phyloP scores from a whole-genome alignment of 2,797 vertebrate genomes.

The Peromyscus eremicus region DNA sequence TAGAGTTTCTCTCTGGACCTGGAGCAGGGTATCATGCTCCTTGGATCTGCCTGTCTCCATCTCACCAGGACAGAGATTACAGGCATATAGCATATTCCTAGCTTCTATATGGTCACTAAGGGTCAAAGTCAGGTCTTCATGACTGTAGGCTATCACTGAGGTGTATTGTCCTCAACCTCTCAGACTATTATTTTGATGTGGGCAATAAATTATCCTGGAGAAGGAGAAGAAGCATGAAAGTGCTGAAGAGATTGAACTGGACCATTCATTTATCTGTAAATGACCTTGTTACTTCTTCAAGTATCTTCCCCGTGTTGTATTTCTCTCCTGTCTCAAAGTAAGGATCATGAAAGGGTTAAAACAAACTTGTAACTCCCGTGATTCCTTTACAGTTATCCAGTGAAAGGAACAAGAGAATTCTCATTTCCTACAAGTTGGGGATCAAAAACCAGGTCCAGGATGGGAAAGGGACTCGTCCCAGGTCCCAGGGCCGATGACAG shows the following conservation, averaged over 20 bases:
- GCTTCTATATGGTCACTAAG: neutral
- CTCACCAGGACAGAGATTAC: neutral
- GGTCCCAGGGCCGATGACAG: neutral
- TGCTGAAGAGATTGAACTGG: neutral
- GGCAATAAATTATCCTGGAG: neutral
- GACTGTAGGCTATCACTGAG: neutral
- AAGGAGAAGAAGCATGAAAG: neutral
- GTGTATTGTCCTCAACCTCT: neutral
- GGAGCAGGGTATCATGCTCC: too few species aligned
- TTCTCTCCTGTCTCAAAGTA: neutral
- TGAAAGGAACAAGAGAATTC: neutral
- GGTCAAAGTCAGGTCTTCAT: neutral
- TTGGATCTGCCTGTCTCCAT: too few species aligned
- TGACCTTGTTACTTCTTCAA: neutral
- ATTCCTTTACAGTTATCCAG: neutral
- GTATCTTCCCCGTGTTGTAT: neutral
- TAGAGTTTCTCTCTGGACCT: neutral
- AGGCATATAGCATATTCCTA: neutral
- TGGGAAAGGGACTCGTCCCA: neutral
- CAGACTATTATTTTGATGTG: neutral
- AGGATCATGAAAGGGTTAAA: neutral
- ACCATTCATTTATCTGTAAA: neutral
- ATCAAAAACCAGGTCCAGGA: neutral
- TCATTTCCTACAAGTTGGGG: neutral
- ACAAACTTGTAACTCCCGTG: neutral